Percentiles rank a stretch among this genome's conserved stretches.
Conservation (phyloP, 2,113 vertebrate species). For the Lophotis ruficrista region DNA sequence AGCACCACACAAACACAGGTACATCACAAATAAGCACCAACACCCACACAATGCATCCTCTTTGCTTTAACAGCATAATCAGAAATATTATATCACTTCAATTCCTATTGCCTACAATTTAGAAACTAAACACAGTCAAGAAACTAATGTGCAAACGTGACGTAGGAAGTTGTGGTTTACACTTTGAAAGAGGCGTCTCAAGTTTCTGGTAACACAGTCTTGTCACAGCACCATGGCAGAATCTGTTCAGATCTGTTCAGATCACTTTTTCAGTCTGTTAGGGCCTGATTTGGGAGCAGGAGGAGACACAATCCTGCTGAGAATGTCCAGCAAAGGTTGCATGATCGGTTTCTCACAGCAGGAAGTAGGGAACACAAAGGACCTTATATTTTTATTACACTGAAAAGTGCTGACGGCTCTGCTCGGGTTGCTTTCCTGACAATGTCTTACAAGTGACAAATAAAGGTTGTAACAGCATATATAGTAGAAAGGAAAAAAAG, state of each 20-base stretch:
- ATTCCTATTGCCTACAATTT: constrained; percentile 40
- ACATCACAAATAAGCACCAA: constrained; percentile 57
- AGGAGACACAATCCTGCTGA: background rate
- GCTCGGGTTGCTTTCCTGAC: background rate
- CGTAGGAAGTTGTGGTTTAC: background rate
- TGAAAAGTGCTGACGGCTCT: background rate
- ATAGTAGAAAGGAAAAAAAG: background rate
- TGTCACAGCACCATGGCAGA: constrained; percentile 13
- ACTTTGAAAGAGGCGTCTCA: background rate
- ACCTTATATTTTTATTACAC: background rate
- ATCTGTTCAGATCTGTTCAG: no score
- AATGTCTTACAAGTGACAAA: background rate
- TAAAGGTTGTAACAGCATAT: background rate
- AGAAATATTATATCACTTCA: constrained; percentile 26
- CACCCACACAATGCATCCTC: constrained; percentile 26
- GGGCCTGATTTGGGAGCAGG: background rate
- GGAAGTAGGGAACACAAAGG: background rate
- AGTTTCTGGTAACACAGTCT: background rate
- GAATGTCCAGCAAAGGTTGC: background rate
- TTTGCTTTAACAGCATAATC: constrained; percentile 43
- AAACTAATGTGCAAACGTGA: constrained; percentile 32
- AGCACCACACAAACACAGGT: constrained; percentile 18
- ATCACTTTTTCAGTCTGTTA: background rate
- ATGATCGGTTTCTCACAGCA: background rate
- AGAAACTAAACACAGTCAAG: constrained; percentile 30